These are phyloP conservation scores for Parapsyche elsis DNA, from an alignment of 1,140 invertebrate genomes.

Conservation along the genomic window DNA sequence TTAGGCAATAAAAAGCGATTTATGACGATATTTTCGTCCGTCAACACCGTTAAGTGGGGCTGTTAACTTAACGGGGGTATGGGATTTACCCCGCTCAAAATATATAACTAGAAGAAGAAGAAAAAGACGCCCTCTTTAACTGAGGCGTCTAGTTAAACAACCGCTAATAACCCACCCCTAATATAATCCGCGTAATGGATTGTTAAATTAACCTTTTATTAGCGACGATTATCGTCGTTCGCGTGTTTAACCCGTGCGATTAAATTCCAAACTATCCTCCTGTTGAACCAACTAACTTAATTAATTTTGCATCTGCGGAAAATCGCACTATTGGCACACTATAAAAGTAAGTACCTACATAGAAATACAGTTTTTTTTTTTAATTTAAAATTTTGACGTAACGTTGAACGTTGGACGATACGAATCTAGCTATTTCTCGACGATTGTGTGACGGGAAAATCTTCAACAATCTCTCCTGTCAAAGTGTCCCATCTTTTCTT, in stretches of 20 bases:
- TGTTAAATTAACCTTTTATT: not conserved
- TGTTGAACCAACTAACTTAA: no score
- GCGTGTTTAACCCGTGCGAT: no score
- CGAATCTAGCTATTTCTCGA: not conserved
- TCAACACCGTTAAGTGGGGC: conserved; percentile 8
- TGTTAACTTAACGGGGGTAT: not conserved
- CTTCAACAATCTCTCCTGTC: conserved; percentile 39
- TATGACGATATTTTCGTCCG: conserved; percentile 30
- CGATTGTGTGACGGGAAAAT: conserved; percentile 40
- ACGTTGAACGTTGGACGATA: not conserved
- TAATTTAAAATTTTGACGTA: not conserved
- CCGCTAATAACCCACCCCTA: no score
- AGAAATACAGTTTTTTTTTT: not conserved
- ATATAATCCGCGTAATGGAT: not conserved
- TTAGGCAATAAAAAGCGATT: conserved; percentile 8
- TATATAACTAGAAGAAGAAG: not conserved
- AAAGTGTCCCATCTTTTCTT: conserved; percentile 40
- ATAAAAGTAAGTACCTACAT: no score
- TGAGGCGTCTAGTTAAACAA: no score
- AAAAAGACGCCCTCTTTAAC: not conserved
- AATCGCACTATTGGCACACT: no score
- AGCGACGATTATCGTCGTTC: not conserved
- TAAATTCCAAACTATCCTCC: no score
- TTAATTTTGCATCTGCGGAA: no score
- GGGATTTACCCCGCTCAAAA: not conserved